Conservation (phyloP, 2,888 invertebrate species). For the Nomada fucata region DNA sequence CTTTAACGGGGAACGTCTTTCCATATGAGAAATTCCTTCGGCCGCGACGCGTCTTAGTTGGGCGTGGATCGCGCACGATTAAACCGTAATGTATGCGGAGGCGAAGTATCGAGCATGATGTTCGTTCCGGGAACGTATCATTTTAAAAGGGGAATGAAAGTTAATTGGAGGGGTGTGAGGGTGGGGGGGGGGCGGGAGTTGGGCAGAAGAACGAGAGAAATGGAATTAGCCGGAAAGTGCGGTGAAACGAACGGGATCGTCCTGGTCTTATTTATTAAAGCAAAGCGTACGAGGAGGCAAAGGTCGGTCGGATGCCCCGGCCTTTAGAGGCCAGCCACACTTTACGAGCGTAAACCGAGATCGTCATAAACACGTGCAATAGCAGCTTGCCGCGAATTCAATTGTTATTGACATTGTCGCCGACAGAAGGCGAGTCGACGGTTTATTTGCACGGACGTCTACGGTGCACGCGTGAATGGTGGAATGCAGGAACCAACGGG, state of each 20-base stretch:
- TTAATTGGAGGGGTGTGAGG: neutral
- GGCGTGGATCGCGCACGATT: neutral
- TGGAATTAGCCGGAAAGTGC: slow-evolving; percentile 41
- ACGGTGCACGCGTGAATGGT: slow-evolving; percentile 12
- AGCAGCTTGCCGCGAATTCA: slow-evolving; percentile 71
- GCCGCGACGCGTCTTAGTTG: neutral
- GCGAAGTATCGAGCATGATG: neutral
- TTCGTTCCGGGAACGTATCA: neutral
- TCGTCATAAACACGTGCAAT: slow-evolving; percentile 75
- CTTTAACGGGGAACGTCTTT: slow-evolving; percentile 14
- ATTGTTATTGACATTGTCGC: slow-evolving; percentile 73
- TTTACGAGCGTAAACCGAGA: slow-evolving; percentile 71
- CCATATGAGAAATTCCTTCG: neutral
- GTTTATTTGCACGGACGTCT: slow-evolving; percentile 45
- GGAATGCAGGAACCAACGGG: slow-evolving; percentile 31
- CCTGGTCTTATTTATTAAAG: slow-evolving; percentile 71
- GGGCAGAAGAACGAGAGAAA: slow-evolving; percentile 23
- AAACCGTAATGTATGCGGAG: neutral
- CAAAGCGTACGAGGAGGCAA: slow-evolving; percentile 54
- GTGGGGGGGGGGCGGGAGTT: neutral
- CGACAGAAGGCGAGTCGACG: slow-evolving; percentile 50
- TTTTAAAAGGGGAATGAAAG: neutral
- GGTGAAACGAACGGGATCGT: slow-evolving; percentile 53
- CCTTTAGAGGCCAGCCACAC: slow-evolving; percentile 67
- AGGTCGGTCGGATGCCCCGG: slow-evolving; percentile 55